Conservation (phyloP, 2,888 invertebrate species). For the Meganola albula region DNA sequence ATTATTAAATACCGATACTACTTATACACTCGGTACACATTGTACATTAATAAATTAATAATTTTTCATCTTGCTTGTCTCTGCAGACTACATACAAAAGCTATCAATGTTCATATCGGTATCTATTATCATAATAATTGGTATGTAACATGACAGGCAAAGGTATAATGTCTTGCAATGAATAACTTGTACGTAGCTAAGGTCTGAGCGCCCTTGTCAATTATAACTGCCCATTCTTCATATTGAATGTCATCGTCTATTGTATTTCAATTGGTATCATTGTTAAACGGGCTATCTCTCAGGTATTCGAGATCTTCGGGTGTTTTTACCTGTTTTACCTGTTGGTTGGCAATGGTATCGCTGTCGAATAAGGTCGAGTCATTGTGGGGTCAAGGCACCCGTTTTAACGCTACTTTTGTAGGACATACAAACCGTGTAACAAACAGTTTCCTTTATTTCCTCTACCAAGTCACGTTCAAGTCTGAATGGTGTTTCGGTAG, state of each 20-base stretch:
- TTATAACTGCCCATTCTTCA: slow-evolving; percentile 31
- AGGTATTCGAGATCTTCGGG: slow-evolving; percentile 8
- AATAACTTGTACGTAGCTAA: slow-evolving; percentile 26
- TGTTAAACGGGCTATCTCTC: slow-evolving; percentile 16
- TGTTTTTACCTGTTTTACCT: slow-evolving; percentile 17
- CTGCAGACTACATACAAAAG: too few relatives aligned
- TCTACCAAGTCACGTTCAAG: slow-evolving; percentile 24
- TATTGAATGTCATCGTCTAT: slow-evolving; percentile 47
- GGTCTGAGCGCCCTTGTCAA: slow-evolving; percentile 37
- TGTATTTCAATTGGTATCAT: slow-evolving; percentile 21
- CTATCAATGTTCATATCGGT: slow-evolving; percentile 5
- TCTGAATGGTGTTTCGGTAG: slow-evolving; percentile 12
- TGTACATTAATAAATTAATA: too few relatives aligned
- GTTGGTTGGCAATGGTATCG: slow-evolving; percentile 10
- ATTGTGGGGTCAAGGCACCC: slow-evolving; percentile 26
- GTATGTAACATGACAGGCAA: slow-evolving; percentile 13
- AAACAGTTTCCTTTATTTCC: slow-evolving; percentile 20
- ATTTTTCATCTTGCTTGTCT: too few relatives aligned
- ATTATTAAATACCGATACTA: too few relatives aligned
- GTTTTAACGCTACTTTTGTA: slow-evolving; percentile 21
- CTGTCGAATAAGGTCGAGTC: slow-evolving; percentile 16
- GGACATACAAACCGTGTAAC: slow-evolving; percentile 12
- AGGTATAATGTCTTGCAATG: slow-evolving; percentile 21
- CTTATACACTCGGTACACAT: too few relatives aligned
- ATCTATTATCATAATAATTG: slow-evolving; percentile 21